These are phyloP conservation scores for Pseudolycoriella hygida DNA, from an alignment of 2,888 invertebrate species.

Conservation along the genomic window DNA sequence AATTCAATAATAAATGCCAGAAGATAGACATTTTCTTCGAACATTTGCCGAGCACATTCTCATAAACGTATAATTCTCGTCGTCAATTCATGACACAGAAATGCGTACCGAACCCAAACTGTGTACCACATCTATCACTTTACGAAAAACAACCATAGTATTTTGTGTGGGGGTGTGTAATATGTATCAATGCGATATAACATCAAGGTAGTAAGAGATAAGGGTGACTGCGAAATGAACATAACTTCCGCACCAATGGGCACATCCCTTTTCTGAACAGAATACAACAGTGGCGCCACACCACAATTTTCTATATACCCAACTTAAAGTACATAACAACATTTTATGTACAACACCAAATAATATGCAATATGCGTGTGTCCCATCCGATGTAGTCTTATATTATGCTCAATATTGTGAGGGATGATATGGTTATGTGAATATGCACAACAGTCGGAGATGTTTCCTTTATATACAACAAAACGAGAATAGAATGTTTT, in stretches of 20 bases:
- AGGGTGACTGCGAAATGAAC: conserved; percentile 7
- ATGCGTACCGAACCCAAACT: not conserved
- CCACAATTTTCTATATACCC: not conserved
- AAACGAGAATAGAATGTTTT: too few relatives aligned
- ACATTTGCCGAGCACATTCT: too few relatives aligned
- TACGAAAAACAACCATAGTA: not conserved
- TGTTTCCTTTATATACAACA: too few relatives aligned
- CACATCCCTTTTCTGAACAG: conserved; percentile 5
- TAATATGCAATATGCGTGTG: too few relatives aligned
- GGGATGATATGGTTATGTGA: too few relatives aligned
- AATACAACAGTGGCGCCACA: not conserved
- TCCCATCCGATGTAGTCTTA: too few relatives aligned
- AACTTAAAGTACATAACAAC: not conserved
- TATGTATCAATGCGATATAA: not conserved
- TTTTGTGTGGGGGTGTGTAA: not conserved
- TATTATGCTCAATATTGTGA: too few relatives aligned
- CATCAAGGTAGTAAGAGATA: conserved; percentile 3
- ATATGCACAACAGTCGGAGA: too few relatives aligned
- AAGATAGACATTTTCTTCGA: too few relatives aligned
- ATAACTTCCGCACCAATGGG: conserved; percentile 6
- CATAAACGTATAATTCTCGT: too few relatives aligned
- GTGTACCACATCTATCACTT: not conserved
- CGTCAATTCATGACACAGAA: not conserved
- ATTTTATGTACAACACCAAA: too few relatives aligned
- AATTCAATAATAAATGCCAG: too few relatives aligned